Conservation (phyloP, 2,888 invertebrate genomes). For the Apodemia hepburni region DNA sequence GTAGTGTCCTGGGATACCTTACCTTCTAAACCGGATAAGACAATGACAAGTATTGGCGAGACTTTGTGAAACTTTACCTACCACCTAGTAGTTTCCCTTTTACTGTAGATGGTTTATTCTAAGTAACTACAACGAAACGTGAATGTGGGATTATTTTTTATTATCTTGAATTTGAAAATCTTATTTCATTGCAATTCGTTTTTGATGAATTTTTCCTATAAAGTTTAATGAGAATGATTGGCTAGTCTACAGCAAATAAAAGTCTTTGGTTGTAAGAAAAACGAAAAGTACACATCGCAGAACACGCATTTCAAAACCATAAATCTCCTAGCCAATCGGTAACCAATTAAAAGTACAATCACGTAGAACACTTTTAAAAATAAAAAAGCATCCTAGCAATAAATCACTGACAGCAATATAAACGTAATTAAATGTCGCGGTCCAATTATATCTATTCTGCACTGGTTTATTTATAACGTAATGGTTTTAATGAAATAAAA, state of each 20-base stretch:
- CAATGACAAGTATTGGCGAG: too few relatives aligned
- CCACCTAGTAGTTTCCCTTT: too few relatives aligned
- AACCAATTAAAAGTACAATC: conserved; percentile 27
- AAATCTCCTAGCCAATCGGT: conserved; percentile 28
- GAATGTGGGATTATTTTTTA: too few relatives aligned
- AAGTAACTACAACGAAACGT: too few relatives aligned
- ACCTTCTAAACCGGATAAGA: too few relatives aligned
- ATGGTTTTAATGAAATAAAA: background rate
- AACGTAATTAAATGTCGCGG: background rate
- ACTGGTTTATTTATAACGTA: background rate
- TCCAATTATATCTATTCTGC: background rate
- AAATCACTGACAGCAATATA: background rate
- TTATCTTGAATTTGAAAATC: too few relatives aligned
- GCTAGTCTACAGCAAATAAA: background rate
- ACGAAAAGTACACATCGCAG: conserved; percentile 24
- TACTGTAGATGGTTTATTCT: too few relatives aligned
- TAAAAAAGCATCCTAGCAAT: background rate
- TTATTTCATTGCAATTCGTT: too few relatives aligned
- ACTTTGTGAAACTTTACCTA: too few relatives aligned
- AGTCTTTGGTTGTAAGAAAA: background rate
- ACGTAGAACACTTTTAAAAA: conserved; percentile 8
- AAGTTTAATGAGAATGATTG: too few relatives aligned
- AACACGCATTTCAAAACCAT: conserved; percentile 24
- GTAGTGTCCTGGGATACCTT: too few relatives aligned
- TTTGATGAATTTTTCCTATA: too few relatives aligned